Conservation (phyloP, 2,888 invertebrate genomes). For the Euphydryas editha region DNA sequence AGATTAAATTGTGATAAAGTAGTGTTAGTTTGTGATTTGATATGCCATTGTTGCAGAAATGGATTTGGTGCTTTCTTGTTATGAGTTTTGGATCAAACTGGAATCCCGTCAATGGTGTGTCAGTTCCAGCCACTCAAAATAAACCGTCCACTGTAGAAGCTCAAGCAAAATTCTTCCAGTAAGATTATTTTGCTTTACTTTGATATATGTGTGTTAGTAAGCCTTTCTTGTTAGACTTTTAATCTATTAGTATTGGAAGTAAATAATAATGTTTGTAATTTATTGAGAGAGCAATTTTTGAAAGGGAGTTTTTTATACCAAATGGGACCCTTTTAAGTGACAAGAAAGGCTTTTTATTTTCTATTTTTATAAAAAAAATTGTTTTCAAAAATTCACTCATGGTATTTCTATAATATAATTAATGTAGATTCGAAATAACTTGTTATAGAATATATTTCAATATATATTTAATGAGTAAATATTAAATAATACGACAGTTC, state of each 20-base stretch:
- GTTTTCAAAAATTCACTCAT: too few species aligned
- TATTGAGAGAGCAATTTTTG: too few species aligned
- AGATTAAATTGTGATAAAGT: background rate
- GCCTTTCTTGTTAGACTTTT: background rate
- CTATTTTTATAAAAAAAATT: too few species aligned
- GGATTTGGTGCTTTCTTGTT: conserved; percentile 63
- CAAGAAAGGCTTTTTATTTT: too few species aligned
- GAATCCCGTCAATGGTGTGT: conserved; percentile 54
- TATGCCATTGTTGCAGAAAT: conserved; percentile 61
- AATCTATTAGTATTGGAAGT: background rate
- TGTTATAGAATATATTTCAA: too few species aligned
- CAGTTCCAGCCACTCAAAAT: conserved; percentile 58
- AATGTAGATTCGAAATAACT: too few species aligned
- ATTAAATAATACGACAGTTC: too few species aligned
- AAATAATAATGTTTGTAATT: background rate
- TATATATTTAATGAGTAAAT: too few species aligned
- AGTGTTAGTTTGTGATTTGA: background rate
- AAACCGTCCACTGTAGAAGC: conserved; percentile 68
- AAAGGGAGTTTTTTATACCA: too few species aligned
- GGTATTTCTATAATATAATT: too few species aligned
- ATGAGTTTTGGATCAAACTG: conserved; percentile 57
- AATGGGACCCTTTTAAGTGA: too few species aligned
- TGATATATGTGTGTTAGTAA: background rate
- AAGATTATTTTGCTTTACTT: conserved; percentile 54
- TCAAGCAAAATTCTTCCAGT: conserved; percentile 82